Conservation (phyloP, 2,113 vertebrate species). For the Silurus glanis region DNA sequence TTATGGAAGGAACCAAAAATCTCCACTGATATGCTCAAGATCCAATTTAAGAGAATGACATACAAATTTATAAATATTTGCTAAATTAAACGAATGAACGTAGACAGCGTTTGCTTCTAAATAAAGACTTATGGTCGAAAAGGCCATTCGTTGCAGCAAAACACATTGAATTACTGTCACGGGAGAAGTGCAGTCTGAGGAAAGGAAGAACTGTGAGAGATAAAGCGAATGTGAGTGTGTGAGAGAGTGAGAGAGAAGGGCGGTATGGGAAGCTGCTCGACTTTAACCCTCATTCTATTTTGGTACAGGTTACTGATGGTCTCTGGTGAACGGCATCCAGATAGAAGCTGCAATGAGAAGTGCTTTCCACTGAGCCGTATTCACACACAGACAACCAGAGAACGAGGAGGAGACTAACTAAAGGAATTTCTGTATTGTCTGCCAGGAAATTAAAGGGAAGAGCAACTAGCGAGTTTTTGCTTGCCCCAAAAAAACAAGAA, state of each 20-base stretch:
- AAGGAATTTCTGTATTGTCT: slow-evolving; percentile 32
- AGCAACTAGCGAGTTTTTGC: not conserved
- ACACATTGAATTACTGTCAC: slow-evolving; percentile 13
- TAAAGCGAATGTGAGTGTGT: not conserved
- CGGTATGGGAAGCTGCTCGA: not conserved
- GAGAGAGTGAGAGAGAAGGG: not conserved
- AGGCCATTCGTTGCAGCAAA: not conserved
- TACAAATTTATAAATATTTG: not conserved
- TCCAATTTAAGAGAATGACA: not conserved
- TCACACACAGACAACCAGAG: not conserved
- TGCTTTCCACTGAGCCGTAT: slow-evolving; percentile 45
- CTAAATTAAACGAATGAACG: not conserved
- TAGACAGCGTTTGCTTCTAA: not conserved
- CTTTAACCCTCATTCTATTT: slow-evolving; percentile 24
- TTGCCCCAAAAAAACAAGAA: not conserved
- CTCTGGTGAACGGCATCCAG: slow-evolving; percentile 41
- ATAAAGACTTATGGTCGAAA: not conserved
- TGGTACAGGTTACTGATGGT: slow-evolving; percentile 26
- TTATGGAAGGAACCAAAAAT: not conserved
- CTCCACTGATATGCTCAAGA: not conserved
- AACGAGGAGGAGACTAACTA: slow-evolving; percentile 3
- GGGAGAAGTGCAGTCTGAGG: slow-evolving; percentile 2
- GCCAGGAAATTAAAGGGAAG: slow-evolving; percentile 35
- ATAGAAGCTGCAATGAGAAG: slow-evolving; percentile 53
- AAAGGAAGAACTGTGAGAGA: not conserved